Percentiles rank a stretch among this genome's conserved stretches.
Evolutionary conservation across 37 sponge, comb jelly and placozoan species (phyloP).

Genomic region (Bolinopsis microptera): DNA sequence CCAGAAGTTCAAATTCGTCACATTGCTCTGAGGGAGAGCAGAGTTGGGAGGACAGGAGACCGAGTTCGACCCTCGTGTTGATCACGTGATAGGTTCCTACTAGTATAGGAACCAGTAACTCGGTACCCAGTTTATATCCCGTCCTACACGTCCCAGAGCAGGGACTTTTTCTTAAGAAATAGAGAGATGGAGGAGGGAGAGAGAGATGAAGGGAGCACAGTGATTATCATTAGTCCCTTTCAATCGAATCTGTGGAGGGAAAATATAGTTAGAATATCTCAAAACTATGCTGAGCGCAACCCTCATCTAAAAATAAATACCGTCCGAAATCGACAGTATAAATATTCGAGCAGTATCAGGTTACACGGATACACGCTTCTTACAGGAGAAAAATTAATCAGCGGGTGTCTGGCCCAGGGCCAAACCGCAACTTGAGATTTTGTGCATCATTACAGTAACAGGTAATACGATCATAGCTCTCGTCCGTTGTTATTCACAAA

Average conservation of each 20-base stretch:
- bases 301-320: no score
- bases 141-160: background rate
- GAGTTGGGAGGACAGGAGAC: background rate
- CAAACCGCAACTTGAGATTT: background rate
- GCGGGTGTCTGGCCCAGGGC: background rate
- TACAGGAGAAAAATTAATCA: background rate
- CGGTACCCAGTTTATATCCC: no score
- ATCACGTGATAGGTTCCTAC: background rate
- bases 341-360: background rate
- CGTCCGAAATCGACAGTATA: background rate
- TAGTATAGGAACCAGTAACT: background rate
- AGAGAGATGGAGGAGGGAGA: background rate
- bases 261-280: background rate
- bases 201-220: background rate
- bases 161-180: background rate
- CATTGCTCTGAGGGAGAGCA: no score
- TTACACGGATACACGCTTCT: background rate
- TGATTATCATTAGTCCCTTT: slow-evolving; percentile 43
- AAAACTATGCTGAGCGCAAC: no score
- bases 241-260: slow-evolving; percentile 6
- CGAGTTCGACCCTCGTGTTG: background rate
- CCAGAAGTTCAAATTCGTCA: background rate
- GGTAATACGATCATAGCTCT: no score
- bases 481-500: no score
- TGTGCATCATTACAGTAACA: no score